Base-by-base conservation (phyloP, 2,888 invertebrate genomes). In the Chymomyza procnemis region DNA sequence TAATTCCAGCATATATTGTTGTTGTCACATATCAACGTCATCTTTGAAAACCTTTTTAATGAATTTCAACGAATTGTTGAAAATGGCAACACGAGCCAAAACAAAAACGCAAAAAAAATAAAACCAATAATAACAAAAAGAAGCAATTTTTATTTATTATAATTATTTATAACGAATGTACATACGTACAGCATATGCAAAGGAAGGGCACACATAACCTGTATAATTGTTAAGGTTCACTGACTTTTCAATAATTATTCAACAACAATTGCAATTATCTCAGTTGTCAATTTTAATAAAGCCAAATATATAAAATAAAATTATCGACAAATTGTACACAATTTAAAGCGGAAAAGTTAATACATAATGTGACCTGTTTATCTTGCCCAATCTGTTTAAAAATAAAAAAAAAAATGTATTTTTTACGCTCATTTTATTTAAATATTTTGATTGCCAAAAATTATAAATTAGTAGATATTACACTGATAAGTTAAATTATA, bases 21-120 rank as follows among this genome's bases (percentile, higher is more conserved):
- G 70, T 64, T 63, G 72, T 64, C 66, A 59, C 59, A 48, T 64
- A 57, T 50, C 69, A 71, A 72, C 69, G 71, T 75, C 80, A 85
- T 67, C 73, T 61, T 69, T 50, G 57, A 64, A 50, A 9, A 50
- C n/a, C 48, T 50, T 50, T 50, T 48, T 48, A 14, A 48, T 14
- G 18, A 48, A 6, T 48, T 48, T 50, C 14, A n/a, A 50, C 16
- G 14, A 50, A 50, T 8, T 50, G 6, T 19, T 50, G 14, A 50
- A 50, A 50, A 50, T 50, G 19, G 19, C 19, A 18, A 50, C 16
- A 50, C 3, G 18, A 50, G 50, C 19, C n/a, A 60, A 60, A 12
- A n/a, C 55, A 55, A 55, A 55, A 26, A 26, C 26, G 26, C 19
- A 54, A 21, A 55, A 55, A 55, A 55, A 26, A 55, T 55, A 59